phyloP scores from a whole-genome alignment of 1,140 invertebrate genomes.

The Linepithema humile region DNA sequence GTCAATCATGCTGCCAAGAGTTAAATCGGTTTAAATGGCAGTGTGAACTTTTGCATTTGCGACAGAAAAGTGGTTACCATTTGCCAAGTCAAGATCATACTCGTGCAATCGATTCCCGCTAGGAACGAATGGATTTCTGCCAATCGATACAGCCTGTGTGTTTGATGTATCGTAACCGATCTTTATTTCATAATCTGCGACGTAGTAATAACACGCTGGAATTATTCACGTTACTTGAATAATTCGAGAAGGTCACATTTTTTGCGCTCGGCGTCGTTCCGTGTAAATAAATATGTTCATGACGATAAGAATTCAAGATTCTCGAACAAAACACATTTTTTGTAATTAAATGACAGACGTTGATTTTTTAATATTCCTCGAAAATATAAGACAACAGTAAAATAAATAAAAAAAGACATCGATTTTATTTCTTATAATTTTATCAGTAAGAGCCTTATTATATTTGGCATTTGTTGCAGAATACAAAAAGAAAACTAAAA shows the following conservation, averaged over 20 bases:
- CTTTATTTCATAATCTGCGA: conserved; percentile 60
- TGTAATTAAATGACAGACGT: too few relatives aligned
- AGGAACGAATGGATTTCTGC: conserved; percentile 36
- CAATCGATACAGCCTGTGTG: conserved; percentile 44
- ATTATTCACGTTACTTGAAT: conserved; percentile 63
- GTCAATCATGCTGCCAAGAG: conserved; percentile 34
- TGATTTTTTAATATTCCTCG: too few relatives aligned
- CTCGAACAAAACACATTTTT: neutral
- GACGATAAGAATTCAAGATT: neutral
- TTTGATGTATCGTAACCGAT: conserved; percentile 56
- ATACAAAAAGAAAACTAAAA: too few relatives aligned
- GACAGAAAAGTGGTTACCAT: conserved; percentile 37
- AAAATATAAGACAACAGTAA: too few relatives aligned
- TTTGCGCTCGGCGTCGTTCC: neutral
- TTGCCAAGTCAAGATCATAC: conserved; percentile 48
- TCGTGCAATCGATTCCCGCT: conserved; percentile 54
- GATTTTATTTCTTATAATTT: too few relatives aligned
- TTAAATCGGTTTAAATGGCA: conserved; percentile 50
- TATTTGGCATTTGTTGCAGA: too few relatives aligned
- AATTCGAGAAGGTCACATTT: conserved; percentile 57
- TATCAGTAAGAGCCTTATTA: too few relatives aligned
- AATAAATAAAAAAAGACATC: too few relatives aligned
- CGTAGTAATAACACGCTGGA: conserved; percentile 55
- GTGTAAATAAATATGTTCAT: neutral
- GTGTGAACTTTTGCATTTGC: conserved; percentile 53